Conservation (phyloP, 2,797 vertebrate species). For the Euphonia xanthogaster region DNA sequence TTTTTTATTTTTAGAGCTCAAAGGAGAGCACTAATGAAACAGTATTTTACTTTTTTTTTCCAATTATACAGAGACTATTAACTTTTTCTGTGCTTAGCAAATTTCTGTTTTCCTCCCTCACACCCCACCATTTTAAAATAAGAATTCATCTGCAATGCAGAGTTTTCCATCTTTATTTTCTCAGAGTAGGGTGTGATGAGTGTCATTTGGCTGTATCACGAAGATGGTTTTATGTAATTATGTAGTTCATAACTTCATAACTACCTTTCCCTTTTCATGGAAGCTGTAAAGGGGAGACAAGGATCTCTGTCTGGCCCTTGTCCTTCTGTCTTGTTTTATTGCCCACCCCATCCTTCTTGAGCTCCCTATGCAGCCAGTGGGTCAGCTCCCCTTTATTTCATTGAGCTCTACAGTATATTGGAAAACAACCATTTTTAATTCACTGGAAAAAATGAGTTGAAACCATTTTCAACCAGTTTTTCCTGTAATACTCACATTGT, state of each 20-base stretch:
- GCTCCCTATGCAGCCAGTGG: background rate
- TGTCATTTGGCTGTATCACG: background rate
- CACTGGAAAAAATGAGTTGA: background rate
- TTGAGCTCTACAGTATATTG: background rate
- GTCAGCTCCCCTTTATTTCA: background rate
- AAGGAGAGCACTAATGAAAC: background rate
- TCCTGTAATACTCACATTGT: background rate
- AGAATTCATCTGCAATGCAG: constrained; percentile 20
- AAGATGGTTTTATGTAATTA: constrained; percentile 7
- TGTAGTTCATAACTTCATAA: background rate
- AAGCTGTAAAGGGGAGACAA: background rate
- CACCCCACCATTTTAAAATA: constrained; percentile 10
- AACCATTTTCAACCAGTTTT: background rate
- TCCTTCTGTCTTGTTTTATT: background rate
- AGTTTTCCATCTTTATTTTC: constrained; percentile 41
- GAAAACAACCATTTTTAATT: background rate
- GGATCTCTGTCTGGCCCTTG: background rate
- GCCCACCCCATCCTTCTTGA: background rate
- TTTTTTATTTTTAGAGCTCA: background rate
- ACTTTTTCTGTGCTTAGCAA: background rate
- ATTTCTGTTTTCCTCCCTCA: background rate
- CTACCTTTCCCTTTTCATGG: background rate
- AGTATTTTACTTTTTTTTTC: background rate
- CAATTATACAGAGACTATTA: background rate
- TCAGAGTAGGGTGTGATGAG: background rate